These are phyloP conservation scores for Steromphala cineraria DNA, from an alignment of 2,888 invertebrate genomes.

Conservation along the genomic window DNA sequence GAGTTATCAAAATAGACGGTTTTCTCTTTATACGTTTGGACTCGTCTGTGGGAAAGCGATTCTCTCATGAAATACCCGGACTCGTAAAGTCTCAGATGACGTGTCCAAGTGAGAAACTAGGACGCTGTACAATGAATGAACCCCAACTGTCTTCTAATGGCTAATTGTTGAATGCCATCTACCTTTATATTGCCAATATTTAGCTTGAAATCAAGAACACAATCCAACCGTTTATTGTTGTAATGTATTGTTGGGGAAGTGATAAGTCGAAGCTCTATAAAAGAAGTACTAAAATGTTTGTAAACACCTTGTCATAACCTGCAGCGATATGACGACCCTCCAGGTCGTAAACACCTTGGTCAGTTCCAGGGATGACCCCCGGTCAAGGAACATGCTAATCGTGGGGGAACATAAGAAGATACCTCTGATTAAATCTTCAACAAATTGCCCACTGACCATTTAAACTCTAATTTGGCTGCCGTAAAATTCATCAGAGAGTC, in stretches of 20 bases:
- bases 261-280: background rate
- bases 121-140: too few relatives aligned
- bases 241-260: background rate
- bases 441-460: slow-evolving; percentile 17
- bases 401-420: background rate
- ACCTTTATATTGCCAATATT: too few relatives aligned
- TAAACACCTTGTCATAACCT: background rate
- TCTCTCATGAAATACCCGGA: background rate
- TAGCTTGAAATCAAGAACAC: background rate
- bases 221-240: background rate
- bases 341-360: background rate
- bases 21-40: background rate
- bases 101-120: too few relatives aligned
- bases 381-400: slow-evolving; percentile 1
- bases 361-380: background rate
- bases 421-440: slow-evolving; percentile 9
- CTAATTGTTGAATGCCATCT: too few relatives aligned
- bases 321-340: background rate
- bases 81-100: too few relatives aligned
- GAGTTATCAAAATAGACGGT: background rate
- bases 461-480: slow-evolving; percentile 20
- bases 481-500: slow-evolving; percentile 17
- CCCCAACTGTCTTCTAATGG: too few relatives aligned
- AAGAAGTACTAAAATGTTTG: background rate
- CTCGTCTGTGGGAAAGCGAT: background rate